Percentiles rank a stretch among this genome's conserved stretches.
Conservation (phyloP, 1,140 invertebrate species). For the Drosophila simulans region DNA sequence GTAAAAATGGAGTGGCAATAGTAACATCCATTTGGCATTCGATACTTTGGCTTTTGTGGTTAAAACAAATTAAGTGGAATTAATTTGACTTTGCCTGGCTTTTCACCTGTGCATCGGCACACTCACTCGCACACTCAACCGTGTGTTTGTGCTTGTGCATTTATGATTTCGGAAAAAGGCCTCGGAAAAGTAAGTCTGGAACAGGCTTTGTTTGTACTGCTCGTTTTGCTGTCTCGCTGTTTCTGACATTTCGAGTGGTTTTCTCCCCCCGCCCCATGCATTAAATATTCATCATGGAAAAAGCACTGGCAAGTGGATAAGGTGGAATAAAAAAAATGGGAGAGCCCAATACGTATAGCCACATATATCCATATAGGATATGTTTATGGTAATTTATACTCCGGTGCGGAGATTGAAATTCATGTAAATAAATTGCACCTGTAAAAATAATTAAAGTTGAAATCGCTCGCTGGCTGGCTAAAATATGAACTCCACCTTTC, state of each 20-base stretch:
- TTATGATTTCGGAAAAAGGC: conserved; percentile 67
- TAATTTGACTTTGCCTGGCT: conserved; percentile 70
- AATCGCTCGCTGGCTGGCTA: conserved; percentile 40
- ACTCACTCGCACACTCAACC: conserved; percentile 15
- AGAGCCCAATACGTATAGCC: conserved; percentile 28
- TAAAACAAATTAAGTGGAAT: conserved; percentile 80
- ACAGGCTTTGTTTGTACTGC: conserved; percentile 59
- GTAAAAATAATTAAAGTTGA: conserved; percentile 58
- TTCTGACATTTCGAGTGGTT: conserved; percentile 68
- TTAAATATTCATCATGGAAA: conserved; percentile 68
- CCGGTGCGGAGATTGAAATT: conserved; percentile 57
- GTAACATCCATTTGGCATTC: conserved; percentile 49
- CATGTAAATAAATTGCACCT: conserved; percentile 62
- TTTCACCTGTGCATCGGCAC: conserved; percentile 73
- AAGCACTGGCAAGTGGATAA: conserved; percentile 19
- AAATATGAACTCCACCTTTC: conserved; percentile 61
- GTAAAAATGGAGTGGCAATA: not conserved
- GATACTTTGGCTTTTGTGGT: conserved; percentile 63
- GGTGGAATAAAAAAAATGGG: conserved; percentile 20
- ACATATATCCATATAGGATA: conserved; percentile 41
- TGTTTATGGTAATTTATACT: conserved; percentile 56
- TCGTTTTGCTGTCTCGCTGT: conserved; percentile 61
- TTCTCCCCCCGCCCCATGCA: conserved; percentile 20
- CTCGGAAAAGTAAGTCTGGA: conserved; percentile 43
- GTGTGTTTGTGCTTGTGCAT: conserved; percentile 24